Evolutionary conservation across 1,140 invertebrate species (phyloP), one percentile per base, ranked within the genome.

Genomic region (Papilio helenus): DNA sequence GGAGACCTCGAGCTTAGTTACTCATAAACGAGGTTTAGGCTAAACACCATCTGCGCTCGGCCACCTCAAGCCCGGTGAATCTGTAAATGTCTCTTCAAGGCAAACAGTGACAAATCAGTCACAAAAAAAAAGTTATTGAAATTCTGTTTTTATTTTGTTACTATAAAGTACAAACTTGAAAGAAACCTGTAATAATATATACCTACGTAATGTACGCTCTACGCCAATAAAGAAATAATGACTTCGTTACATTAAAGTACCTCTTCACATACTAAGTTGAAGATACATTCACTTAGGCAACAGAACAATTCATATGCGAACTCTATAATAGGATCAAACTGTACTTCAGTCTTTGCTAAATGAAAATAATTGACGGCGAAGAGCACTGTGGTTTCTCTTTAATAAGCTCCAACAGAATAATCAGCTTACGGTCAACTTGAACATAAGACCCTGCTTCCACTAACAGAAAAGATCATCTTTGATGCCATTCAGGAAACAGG

Each of bases 371-470:
- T 68, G 23, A 68, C 26, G 61, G 26, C 14, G 34, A 16, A 68
- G 61, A 68, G 26, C 61, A 29, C 12, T 68, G 61, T 26, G 61
- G 61, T 68, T 34, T 68, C 61, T 16, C 61, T 29, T 68, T 68
- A 68, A 68, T 68, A 68, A 68, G 26, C 61, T 68, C 61, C 26
- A 68, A 68, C 61, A 26, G 23, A 26, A 68, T 68, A 29, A 68
- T 68, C 61, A 68, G 61, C 61, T 68, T 68, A 68, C 61, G 61
- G 61, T 68, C 61, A 68, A 68, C 61, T 34, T 68, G 61, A 68
- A 68, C 2, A 68, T 18, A 55, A 55, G 51, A 55, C 7, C 8
- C n/a, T 55, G 18, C 16, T 68, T 29, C 23, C 23, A 68, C 61
- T 34, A 39, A 39, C 5, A 8, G 7, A 39, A 39, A 8, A 39